These are phyloP conservation scores for Epistrophe eligans DNA, from an alignment of 2,888 invertebrate species.

Conservation along the genomic window DNA sequence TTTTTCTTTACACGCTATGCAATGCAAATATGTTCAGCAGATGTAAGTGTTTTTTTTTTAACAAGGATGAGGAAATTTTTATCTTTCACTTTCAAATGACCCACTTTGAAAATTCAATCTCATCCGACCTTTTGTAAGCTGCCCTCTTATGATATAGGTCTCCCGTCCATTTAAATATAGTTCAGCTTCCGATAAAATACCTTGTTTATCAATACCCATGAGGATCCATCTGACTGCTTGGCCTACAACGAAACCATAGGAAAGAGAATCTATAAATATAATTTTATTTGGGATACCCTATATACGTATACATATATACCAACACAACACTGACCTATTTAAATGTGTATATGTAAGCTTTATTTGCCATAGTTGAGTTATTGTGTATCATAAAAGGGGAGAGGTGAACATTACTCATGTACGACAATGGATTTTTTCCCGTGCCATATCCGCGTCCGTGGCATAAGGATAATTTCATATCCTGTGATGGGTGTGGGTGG, in stretches of 20 bases:
- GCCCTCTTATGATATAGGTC: not conserved
- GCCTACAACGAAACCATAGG: slow-evolving; percentile 1
- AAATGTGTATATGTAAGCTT: slow-evolving; percentile 16
- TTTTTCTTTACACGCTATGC: too few species aligned
- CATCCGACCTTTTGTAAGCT: not conserved
- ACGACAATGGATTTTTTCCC: not conserved
- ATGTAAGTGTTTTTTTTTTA: too few species aligned
- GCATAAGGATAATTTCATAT: slow-evolving; percentile 51
- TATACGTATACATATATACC: not conserved
- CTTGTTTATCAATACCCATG: slow-evolving; percentile 3
- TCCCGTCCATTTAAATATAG: not conserved
- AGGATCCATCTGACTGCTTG: not conserved
- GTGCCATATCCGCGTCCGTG: slow-evolving; percentile 25
- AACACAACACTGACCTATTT: slow-evolving; percentile 1
- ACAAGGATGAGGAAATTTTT: too few species aligned
- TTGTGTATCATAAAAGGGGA: slow-evolving; percentile 41
- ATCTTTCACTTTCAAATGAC: too few species aligned
- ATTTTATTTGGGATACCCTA: not conserved
- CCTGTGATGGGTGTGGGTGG: slow-evolving; percentile 5
- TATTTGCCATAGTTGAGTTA: slow-evolving; percentile 29
- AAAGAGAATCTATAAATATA: slow-evolving; percentile 37
- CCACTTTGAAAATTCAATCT: not conserved
- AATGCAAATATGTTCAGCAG: too few species aligned
- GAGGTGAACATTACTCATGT: slow-evolving; percentile 62
- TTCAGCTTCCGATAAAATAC: slow-evolving; percentile 2